Evolutionary conservation across 2,888 invertebrate species (phyloP).

Genomic region (Lithosia quadra): DNA sequence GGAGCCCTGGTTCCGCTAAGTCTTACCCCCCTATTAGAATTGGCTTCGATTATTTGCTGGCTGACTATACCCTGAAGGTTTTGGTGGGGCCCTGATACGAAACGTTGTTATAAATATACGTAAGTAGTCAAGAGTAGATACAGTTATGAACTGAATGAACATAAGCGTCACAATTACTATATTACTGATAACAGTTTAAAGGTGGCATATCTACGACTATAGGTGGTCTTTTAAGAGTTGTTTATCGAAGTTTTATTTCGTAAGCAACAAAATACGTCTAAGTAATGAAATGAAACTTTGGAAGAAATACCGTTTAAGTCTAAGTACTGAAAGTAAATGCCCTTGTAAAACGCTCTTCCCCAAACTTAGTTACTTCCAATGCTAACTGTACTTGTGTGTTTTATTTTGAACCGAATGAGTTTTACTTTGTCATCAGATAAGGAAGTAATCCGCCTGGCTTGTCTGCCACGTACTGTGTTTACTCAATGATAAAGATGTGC

Average conservation of each 20-base stretch:
- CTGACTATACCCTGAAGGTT: no score
- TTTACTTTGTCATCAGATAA: constrained; percentile 51
- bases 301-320: neutral
- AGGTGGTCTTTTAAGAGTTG: neutral
- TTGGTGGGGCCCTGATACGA: no score
- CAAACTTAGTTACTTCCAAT: neutral
- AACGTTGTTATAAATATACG: no score
- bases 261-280: neutral
- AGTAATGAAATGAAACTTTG: no score
- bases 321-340: neutral
- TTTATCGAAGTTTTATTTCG: neutral
- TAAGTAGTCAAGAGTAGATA: neutral
- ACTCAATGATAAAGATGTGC: constrained; percentile 68
- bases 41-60: no score
- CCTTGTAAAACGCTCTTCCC: neutral
- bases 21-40: no score
- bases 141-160: neutral
- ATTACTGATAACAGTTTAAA: neutral
- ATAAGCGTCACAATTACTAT: neutral
- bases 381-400: neutral
- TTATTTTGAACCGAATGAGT: constrained; percentile 35
- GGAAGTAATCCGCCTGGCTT: constrained; percentile 46
- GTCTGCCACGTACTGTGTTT: constrained; percentile 60
- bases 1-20: no score
- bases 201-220: no score